A percentile compares a stretch with the other conserved stretches of the same genome.
These are phyloP conservation scores for Eremophila alpestris DNA, from an alignment of 2,797 vertebrate genomes.

Conservation along the genomic window DNA sequence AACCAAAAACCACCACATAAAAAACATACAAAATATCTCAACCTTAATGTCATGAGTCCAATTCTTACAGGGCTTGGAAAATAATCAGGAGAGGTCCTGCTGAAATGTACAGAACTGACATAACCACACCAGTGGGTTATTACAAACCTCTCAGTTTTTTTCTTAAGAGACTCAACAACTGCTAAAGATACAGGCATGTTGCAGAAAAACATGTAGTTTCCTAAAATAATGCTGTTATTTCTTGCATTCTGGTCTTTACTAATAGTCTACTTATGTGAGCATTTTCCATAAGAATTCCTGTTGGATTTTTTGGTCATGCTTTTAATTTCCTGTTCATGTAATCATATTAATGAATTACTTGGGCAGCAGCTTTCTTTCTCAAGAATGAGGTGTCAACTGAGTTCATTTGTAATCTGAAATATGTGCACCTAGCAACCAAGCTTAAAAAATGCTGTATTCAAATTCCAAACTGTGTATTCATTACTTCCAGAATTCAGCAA, in stretches of 20 bases:
- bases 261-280: neutral
- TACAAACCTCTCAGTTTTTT: neutral
- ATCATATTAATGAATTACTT: constrained; percentile 21
- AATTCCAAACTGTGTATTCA: neutral
- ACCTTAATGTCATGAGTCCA: rapidly evolving
- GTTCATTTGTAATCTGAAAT: neutral
- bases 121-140: neutral
- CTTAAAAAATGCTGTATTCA: neutral
- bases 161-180: neutral
- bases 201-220: neutral
- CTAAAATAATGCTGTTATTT: neutral
- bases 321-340: constrained; percentile 10
- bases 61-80: neutral
- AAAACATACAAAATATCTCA: neutral
- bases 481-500: neutral
- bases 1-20: neutral
- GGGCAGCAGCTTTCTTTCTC: neutral
- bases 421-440: neutral
- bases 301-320: neutral
- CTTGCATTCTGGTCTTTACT: neutral
- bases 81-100: neutral
- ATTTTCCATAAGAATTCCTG: neutral
- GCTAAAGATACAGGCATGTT: neutral
- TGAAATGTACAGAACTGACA: neutral
- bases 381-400: neutral